Evolutionary conservation across 1,140 invertebrate genomes (phyloP).

Genomic region (Zaprionus ornatus): DNA sequence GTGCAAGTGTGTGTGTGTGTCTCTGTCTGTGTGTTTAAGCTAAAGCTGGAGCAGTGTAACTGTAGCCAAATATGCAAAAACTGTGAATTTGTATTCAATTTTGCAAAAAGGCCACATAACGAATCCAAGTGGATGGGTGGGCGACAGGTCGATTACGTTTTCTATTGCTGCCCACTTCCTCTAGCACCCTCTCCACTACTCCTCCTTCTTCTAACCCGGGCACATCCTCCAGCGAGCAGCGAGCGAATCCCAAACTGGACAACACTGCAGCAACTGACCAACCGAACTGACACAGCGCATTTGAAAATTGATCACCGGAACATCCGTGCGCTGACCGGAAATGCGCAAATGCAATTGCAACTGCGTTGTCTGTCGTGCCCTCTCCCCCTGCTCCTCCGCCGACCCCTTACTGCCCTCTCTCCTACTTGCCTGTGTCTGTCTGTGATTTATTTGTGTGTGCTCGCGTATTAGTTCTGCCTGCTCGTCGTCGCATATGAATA

Average conservation of each 20-base stretch:
- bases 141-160: slow-evolving; percentile 67
- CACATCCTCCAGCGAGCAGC: not conserved
- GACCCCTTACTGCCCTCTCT: not conserved
- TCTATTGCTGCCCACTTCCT: not conserved
- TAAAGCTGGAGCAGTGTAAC: slow-evolving; percentile 20
- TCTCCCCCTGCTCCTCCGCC: not conserved
- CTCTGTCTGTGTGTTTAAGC: slow-evolving; percentile 16
- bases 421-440: slow-evolving; percentile 16
- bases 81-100: slow-evolving; percentile 74
- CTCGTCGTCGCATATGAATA: slow-evolving; percentile 27
- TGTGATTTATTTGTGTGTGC: slow-evolving; percentile 30
- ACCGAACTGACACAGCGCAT: slow-evolving; percentile 72
- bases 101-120: slow-evolving; percentile 54
- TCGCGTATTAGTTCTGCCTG: slow-evolving; percentile 9
- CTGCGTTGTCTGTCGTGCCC: slow-evolving; percentile 20
- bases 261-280: slow-evolving; percentile 44
- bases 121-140: slow-evolving; percentile 56
- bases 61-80: slow-evolving; percentile 73
- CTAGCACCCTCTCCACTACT: not conserved
- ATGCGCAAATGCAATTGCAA: slow-evolving; percentile 72
- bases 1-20: slow-evolving; percentile 20
- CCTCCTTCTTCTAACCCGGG: not conserved
- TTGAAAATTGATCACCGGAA: slow-evolving; percentile 82
- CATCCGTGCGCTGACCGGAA: slow-evolving; percentile 80
- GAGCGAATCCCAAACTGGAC: slow-evolving; percentile 16